These are phyloP conservation scores for Perizoma affinitatum DNA, from an alignment of 2,888 invertebrate species.

Conservation along the genomic window DNA sequence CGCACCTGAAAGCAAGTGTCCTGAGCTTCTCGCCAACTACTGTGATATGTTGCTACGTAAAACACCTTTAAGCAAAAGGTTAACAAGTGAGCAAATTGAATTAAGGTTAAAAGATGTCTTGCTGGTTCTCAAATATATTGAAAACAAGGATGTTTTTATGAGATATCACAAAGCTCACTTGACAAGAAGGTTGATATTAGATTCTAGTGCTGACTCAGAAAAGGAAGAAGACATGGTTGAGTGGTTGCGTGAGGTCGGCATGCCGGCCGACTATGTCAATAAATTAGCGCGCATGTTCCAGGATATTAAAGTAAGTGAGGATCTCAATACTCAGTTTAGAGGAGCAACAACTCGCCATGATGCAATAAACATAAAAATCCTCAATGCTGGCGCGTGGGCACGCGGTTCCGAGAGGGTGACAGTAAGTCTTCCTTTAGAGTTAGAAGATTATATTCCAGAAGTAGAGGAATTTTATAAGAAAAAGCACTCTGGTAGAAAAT, in stretches of 20 bases:
- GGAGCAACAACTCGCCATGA: slow-evolving; percentile 91
- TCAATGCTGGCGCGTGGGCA: slow-evolving; percentile 99
- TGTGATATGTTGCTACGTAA: slow-evolving; percentile 99
- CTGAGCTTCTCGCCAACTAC: slow-evolving; percentile 99
- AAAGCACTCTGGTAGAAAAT: slow-evolving; percentile 98
- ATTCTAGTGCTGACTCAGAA: slow-evolving; percentile 99
- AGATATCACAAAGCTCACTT: slow-evolving; percentile 99
- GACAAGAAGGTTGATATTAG: slow-evolving; percentile 96
- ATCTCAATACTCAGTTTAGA: slow-evolving; percentile 96
- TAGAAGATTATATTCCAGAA: slow-evolving; percentile 99
- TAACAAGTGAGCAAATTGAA: slow-evolving; percentile 99
- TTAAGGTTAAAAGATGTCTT: slow-evolving; percentile 95
- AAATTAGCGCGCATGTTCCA: slow-evolving; percentile 99
- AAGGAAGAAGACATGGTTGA: slow-evolving; percentile 99
- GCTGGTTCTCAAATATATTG: slow-evolving; percentile 98
- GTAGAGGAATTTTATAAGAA: slow-evolving; percentile 99
- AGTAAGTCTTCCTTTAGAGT: slow-evolving; percentile 97
- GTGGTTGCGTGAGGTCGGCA: slow-evolving; percentile 98
- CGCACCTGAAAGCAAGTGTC: slow-evolving; percentile 98
- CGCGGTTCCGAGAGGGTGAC: slow-evolving; percentile 96
- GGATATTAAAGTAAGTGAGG: slow-evolving; percentile 99
- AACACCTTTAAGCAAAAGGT: slow-evolving; percentile 97
- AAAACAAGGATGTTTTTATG: slow-evolving; percentile 99
- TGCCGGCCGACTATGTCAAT: slow-evolving; percentile 99
- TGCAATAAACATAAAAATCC: slow-evolving; percentile 98